Evolutionary conservation across 2,888 invertebrate species (phyloP).

Genomic region (Gymnoscelis rufifasciata): DNA sequence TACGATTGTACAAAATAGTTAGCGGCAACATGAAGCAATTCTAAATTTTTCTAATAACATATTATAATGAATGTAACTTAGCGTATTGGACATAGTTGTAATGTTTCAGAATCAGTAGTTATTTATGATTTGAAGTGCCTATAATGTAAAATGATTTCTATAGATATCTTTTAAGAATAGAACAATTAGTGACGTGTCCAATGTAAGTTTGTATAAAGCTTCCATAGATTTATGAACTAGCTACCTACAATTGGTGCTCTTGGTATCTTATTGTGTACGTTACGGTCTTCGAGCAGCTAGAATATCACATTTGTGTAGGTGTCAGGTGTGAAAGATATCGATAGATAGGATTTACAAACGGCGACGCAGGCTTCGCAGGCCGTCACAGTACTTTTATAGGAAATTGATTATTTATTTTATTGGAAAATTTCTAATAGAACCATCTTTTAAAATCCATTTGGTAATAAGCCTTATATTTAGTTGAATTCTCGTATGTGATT

Average conservation of each 20-base stretch:
- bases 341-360: conserved; percentile 1
- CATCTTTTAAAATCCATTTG: background rate
- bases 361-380: conserved; percentile 23
- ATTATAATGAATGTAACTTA: background rate
- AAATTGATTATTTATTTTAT: conserved; percentile 74
- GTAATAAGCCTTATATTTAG: too few species aligned
- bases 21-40: background rate
- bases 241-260: conserved; percentile 2
- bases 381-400: conserved; percentile 52
- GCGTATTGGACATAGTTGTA: background rate
- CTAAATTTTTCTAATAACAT: background rate
- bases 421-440: conserved; percentile 1
- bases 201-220: background rate
- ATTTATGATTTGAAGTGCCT: conserved; percentile 4
- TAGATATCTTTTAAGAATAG: background rate
- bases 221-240: conserved; percentile 4
- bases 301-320: background rate
- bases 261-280: conserved; percentile 27
- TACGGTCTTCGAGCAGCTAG: background rate
- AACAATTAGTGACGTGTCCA: background rate
- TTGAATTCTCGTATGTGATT: too few species aligned
- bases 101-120: conserved; percentile 11
- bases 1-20: conserved; percentile 2
- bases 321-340: background rate
- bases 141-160: background rate